These are phyloP conservation scores for Cyrtodaria siliqua DNA, from an alignment of 2,888 invertebrate species.

Conservation along the genomic window DNA sequence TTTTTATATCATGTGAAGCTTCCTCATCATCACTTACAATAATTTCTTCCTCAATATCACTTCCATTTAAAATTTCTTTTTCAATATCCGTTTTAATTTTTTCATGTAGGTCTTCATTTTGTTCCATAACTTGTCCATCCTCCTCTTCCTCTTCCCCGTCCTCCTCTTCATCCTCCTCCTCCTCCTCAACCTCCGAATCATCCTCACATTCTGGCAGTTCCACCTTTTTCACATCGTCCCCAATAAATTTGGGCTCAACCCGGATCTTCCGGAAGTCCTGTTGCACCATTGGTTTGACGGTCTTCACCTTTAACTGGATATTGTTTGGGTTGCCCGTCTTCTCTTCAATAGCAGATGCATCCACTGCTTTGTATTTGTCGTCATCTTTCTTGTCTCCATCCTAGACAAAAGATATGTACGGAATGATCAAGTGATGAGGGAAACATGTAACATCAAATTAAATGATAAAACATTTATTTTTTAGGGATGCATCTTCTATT, in stretches of 20 bases:
- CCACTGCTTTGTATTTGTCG: slow-evolving; percentile 5
- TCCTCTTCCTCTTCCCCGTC: slow-evolving; percentile 39
- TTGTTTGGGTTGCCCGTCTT: neutral
- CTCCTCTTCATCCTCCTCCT: slow-evolving; percentile 57
- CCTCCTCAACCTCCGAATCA: slow-evolving; percentile 58
- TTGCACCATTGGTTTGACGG: slow-evolving; percentile 70
- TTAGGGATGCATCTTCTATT: too few relatives aligned
- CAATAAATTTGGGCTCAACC: slow-evolving; percentile 84
- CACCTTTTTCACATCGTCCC: slow-evolving; percentile 84
- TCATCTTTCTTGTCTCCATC: slow-evolving; percentile 8
- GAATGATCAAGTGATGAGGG: neutral
- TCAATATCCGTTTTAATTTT: neutral
- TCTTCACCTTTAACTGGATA: neutral
- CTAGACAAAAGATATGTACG: neutral
- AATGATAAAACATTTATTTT: too few relatives aligned
- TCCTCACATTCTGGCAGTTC: slow-evolving; percentile 44
- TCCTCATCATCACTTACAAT: slow-evolving; percentile 2
- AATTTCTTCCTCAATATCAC: slow-evolving; percentile 8
- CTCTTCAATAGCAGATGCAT: slow-evolving; percentile 10
- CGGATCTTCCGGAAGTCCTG: slow-evolving; percentile 85
- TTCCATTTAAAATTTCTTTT: neutral
- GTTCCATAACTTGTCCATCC: slow-evolving; percentile 29
- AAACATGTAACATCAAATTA: too few relatives aligned
- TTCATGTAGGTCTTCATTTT: slow-evolving; percentile 30
- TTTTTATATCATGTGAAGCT: neutral